A percentile compares a stretch with the other conserved stretches of the same genome.
phyloP scores from a whole-genome alignment of 2,888 invertebrate species.

The Osedax fenrisi region DNA sequence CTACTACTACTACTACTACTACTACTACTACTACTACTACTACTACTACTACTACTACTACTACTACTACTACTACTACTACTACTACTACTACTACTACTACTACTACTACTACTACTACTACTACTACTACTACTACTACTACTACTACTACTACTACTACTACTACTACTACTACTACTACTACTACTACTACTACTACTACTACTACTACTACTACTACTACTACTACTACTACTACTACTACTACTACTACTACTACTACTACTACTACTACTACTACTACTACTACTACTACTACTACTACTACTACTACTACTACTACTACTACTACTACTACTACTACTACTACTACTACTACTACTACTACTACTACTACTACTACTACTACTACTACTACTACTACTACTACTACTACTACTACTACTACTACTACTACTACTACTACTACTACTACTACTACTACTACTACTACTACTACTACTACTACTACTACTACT shows the following conservation, averaged over 20 bases:
- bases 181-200: neutral
- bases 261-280: neutral
- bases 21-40: neutral
- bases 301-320: neutral
- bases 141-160: neutral
- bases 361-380: neutral
- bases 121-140: neutral
- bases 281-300: neutral
- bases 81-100: neutral
- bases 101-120: neutral
- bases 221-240: neutral
- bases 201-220: neutral
- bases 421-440: neutral
- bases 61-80: neutral
- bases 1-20: neutral
- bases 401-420: neutral
- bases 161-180: neutral
- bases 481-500: no score
- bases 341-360: neutral
- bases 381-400: neutral
- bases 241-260: neutral
- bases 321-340: neutral
- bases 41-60: neutral
- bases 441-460: neutral
- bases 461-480: no score